Evolutionary conservation across 2,888 invertebrate species (phyloP), one percentile per base, ranked within the genome.

Genomic region (Cataglyphis livida): DNA sequence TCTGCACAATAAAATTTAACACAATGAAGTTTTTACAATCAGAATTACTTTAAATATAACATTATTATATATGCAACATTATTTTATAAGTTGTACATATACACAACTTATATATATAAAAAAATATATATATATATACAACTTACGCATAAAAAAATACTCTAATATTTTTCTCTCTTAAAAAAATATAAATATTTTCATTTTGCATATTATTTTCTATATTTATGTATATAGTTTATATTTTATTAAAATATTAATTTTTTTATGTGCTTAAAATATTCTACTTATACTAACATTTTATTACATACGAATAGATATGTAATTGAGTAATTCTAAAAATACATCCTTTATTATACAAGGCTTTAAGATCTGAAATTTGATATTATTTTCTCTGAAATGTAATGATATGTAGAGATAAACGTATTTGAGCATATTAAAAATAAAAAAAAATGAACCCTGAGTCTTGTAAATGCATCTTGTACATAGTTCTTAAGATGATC

Each of bases 101-200:
- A 51, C 7, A 51, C 0, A 51, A 0, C 32, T 32, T 32, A 32
- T 32, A 32, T 5, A 32, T 32, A n/a, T n/a, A n/a, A 32, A 32
- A 32, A 32, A 0, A 32, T 32, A 32, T 32, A 32, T 12, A 3
- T 51, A 7, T 51, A 44, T 51, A 51, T 7, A 51, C 1, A 51
- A 0, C 6, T 6, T 35, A 0, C 6, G 0, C 6, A 35, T 35
- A 35, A 57, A 41, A 57, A 32, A 21, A 64, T 65, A 21, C 25
- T 15, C 3, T 51, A 35, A 38, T 18, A 57, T 41, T 25, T 59
- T 41, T 51, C 48, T 51, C 7, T n/a, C n/a, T 1, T 7, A 51
- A 51, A 73, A 73, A 18, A 25, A 71, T 1, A 1, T 41, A 41
- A 0, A 51, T n/a, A 70, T 73, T 38, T 71, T 68, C 2, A 38